Conservation (phyloP, 2,888 invertebrate species). For the Drosophila peninsularis region DNA sequence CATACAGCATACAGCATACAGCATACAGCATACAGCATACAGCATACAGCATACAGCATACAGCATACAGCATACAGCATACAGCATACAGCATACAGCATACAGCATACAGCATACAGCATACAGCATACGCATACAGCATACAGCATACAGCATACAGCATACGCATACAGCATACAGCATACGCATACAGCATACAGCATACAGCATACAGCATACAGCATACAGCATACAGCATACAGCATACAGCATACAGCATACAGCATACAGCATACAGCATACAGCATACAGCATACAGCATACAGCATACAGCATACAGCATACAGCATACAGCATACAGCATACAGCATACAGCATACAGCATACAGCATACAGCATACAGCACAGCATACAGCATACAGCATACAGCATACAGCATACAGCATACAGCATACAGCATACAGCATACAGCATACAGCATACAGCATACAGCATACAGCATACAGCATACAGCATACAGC, state of each 20-base stretch:
- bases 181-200: not conserved
- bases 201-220: not conserved
- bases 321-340: not conserved
- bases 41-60: conserved; percentile 3
- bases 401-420: conserved; percentile 4
- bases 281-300: not conserved
- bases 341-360: not conserved
- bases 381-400: conserved; percentile 1
- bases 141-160: conserved; percentile 1
- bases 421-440: conserved; percentile 1
- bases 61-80: conserved; percentile 4
- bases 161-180: not conserved
- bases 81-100: not conserved
- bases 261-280: conserved; percentile 3
- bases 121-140: conserved; percentile 1
- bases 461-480: conserved; percentile 2
- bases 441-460: not conserved
- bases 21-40: conserved; percentile 1
- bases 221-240: conserved; percentile 1
- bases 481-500: conserved; percentile 1
- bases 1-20: not conserved
- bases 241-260: conserved; percentile 3
- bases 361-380: conserved; percentile 4
- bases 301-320: not conserved
- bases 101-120: conserved; percentile 3